Percentiles rank a stretch among this genome's conserved stretches.
These are phyloP conservation scores for Eilema caniola DNA, from an alignment of 2,888 invertebrate species.

Conservation along the genomic window DNA sequence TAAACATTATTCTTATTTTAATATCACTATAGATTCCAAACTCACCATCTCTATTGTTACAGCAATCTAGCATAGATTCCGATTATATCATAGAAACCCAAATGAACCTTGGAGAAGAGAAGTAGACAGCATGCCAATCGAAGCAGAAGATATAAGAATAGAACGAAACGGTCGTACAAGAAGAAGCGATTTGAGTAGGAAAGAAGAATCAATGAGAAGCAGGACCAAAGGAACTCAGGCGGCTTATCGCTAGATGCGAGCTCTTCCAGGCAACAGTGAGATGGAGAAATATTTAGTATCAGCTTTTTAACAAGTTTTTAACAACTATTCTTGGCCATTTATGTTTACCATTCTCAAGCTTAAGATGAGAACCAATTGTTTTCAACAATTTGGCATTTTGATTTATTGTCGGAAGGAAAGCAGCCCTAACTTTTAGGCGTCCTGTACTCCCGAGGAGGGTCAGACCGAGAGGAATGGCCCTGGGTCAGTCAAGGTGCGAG, in stretches of 20 bases:
- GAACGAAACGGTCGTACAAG: constrained; percentile 74
- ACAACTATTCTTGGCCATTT: not conserved
- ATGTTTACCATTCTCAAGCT: not conserved
- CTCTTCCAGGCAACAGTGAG: no score
- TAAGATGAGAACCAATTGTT: not conserved
- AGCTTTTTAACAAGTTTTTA: no score
- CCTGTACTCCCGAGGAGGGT: no score
- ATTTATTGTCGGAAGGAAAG: no score
- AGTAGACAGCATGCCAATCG: constrained; percentile 62
- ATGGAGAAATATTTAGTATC: no score
- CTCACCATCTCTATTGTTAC: no score
- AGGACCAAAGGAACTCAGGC: constrained; percentile 64
- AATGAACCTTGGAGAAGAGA: constrained; percentile 75
- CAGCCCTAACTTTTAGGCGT: no score
- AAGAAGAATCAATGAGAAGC: constrained; percentile 73
- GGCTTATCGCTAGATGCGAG: no score
- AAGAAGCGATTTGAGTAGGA: constrained; percentile 73
- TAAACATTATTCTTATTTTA: no score
- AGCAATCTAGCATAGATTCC: constrained; percentile 80
- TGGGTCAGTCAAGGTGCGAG: no score
- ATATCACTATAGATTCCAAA: no score
- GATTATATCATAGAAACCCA: constrained; percentile 78
- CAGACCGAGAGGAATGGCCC: no score
- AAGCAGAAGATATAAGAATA: constrained; percentile 69
- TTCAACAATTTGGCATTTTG: not conserved